Evolutionary conservation across 2,797 vertebrate genomes (phyloP), one percentile per base, ranked within the genome.

Genomic region (Alosa sapidissima): DNA sequence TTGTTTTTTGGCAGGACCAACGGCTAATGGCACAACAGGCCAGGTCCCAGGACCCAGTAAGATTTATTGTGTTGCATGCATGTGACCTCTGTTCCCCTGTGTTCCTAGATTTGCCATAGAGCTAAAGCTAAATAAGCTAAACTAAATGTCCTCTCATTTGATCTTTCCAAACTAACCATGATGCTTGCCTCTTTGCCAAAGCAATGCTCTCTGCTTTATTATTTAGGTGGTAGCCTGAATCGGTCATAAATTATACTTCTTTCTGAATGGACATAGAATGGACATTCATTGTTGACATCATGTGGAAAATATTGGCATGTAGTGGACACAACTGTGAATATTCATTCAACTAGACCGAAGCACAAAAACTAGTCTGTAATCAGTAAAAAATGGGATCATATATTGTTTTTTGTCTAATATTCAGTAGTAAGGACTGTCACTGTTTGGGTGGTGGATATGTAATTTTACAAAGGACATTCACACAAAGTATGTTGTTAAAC

Each of bases 41-140:
- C 95, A 95, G 90, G 92, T 94, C 92, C 94, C 94, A 88, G 92
- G 95, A 92, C 91, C 94, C 94, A 96, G 96, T 97, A 96, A 96
- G 94, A 90, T 89, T 87, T 86, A 82, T 85, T 91, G 88, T 83
- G 81, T 90, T 94, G 93, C 93, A 89, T 94, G 93, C 93, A 89
- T 78, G 72, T 47, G 85, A 52, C 19, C 87, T 78, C 65, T 88
- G 81, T 72, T 19, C 83, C 82, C 21, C 83, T 85, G 65, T 84
- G 84, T 41, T 83, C 45, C 85, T n/a, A 75, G 21, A 82, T 24
- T 14, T 52, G 45, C 13, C 19, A 16, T 78, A 47, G 14, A 45
- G 41, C 36, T 78, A 45, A 1, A 78, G 9, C 72, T 78, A 78
- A 28, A 36, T 19, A 55, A 19, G 54, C 54, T 55, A 55, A 55